Evolutionary conservation across 2,888 invertebrate species (phyloP), one percentile per base, ranked within the genome.

Genomic region (Heliconius hortense): DNA sequence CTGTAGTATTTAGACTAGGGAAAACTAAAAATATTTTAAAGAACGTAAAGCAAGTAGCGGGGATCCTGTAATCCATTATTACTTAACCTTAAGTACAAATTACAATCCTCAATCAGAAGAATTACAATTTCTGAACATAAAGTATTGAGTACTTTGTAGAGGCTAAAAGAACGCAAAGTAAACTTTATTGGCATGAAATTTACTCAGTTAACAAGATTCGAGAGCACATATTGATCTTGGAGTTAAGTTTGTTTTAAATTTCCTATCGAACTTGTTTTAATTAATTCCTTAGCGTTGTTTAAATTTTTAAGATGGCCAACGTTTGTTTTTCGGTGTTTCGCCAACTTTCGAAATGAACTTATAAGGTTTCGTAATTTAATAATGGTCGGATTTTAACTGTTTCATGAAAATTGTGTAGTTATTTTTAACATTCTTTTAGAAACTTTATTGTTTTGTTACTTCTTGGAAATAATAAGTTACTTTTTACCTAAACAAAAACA

Each of bases 211-310:
- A 78, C 79, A 77, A 79, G 78, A 79, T 79, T 77, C 78, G 68
- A 72, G 71, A 74, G 78, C 79, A 78, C 79, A 80, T 80, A 80
- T 79, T 80, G 77, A 76, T 77, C 74, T 80, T 80, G 48, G 60
- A 80, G 77, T 79, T 79, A 68, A 13, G 76, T 80, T 80, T 80
- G 80, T 76, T 75, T 76, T 76, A 79, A 80, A 78, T 80, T 80
- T 80, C 74, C 79, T 67, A 79, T 79, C 76, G 73, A 74, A 77
- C 77, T 76, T 75, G 76, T 76, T 77, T 80, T 78, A 80, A 79
- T 76, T 79, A 77, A 77, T 76, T 79, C 72, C 74, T 72, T 72
- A 64, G 35, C 73, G 69, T 73, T 79, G 73, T 75, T 77, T 77
- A 70, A 78, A 77, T 77, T 79, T 75, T 76, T 78, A 78, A 78